Percentiles rank a stretch among this genome's conserved stretches.
Conservation (phyloP, 1,140 invertebrate species). For the Anastrepha obliqua region DNA sequence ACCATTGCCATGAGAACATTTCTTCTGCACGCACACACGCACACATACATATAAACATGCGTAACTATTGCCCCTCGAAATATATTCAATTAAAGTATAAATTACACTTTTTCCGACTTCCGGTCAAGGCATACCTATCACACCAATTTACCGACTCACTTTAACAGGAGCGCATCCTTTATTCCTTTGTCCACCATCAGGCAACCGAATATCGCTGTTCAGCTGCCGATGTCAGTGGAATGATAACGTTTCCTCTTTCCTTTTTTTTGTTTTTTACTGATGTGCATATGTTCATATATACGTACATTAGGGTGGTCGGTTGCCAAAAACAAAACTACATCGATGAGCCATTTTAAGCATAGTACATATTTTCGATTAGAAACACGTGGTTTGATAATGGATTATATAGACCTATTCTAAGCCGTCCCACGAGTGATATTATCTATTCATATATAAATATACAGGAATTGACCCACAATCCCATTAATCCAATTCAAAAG, state of each 20-base stretch:
- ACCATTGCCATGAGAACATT: neutral
- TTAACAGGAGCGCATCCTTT: neutral
- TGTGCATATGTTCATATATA: neutral
- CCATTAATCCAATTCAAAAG: too few species aligned
- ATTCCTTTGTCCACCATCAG: neutral
- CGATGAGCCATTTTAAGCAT: too few species aligned
- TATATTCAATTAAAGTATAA: slow-evolving; percentile 48
- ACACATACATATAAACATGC: neutral
- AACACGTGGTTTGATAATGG: too few species aligned
- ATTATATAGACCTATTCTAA: too few species aligned
- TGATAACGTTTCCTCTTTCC: slow-evolving; percentile 32
- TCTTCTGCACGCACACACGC: neutral
- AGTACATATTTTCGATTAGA: too few species aligned
- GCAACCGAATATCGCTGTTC: neutral
- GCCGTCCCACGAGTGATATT: too few species aligned
- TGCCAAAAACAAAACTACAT: too few species aligned
- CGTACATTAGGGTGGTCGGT: neutral
- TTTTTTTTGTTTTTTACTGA: neutral
- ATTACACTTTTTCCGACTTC: slow-evolving; percentile 24
- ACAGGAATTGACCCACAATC: too few species aligned
- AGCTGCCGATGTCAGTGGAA: slow-evolving; percentile 1
- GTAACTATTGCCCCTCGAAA: neutral
- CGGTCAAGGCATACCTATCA: slow-evolving; percentile 9
- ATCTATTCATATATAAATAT: too few species aligned
- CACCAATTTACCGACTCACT: neutral